phyloP scores from a whole-genome alignment of 1,140 invertebrate genomes.

The Leptinotarsa texana region DNA sequence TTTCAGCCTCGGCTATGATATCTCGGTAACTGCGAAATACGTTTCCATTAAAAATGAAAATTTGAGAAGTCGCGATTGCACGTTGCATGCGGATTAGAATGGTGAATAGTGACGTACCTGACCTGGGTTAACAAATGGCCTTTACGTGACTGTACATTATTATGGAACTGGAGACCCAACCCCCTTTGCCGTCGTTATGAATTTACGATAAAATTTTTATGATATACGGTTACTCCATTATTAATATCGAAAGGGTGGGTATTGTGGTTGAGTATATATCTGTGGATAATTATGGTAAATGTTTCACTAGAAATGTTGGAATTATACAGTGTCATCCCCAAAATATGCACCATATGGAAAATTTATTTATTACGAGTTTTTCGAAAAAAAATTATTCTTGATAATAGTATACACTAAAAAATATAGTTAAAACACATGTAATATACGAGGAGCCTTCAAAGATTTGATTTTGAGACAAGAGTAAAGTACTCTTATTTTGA shows the following conservation, averaged over 20 bases:
- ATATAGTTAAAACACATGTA: too few relatives aligned
- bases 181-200: neutral
- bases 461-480: too few relatives aligned
- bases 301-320: too few relatives aligned
- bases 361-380: too few relatives aligned
- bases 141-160: constrained; percentile 6
- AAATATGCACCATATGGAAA: too few relatives aligned
- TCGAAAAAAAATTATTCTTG: too few relatives aligned
- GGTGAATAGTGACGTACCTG: neutral
- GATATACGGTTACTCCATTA: neutral
- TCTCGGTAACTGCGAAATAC: neutral
- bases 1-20: too few relatives aligned
- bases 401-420: too few relatives aligned
- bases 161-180: neutral
- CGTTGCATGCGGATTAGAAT: constrained; percentile 3
- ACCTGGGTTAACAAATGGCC: constrained; percentile 1
- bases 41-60: constrained; percentile 1
- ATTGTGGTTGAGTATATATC: neutral
- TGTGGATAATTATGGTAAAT: too few relatives aligned
- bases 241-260: neutral
- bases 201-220: constrained; percentile 6
- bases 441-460: too few relatives aligned
- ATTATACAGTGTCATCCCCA: too few relatives aligned
- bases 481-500: too few relatives aligned
- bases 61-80: neutral